A percentile compares a stretch with the other conserved stretches of the same genome.
phyloP scores from a whole-genome alignment of 1,140 invertebrate species.

The Hyphantria cunea region DNA sequence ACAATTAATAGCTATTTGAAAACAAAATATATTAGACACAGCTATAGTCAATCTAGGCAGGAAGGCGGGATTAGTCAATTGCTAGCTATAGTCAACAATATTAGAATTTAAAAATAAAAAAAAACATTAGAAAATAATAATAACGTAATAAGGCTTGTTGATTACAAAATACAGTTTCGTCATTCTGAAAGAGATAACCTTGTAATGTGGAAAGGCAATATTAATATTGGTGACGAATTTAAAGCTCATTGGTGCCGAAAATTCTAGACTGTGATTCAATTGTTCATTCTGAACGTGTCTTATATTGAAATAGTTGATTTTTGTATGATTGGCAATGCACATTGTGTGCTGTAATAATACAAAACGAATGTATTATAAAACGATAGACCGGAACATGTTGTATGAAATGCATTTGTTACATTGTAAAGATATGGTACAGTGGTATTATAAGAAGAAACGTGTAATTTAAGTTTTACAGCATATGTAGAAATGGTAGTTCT shows the following conservation, averaged over 20 bases:
- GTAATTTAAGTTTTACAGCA: constrained; percentile 59
- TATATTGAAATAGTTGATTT: constrained; percentile 80
- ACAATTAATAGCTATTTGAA: constrained; percentile 72
- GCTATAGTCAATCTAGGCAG: constrained; percentile 72
- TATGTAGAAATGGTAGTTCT: constrained; percentile 56
- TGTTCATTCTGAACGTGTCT: constrained; percentile 80
- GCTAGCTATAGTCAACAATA: constrained; percentile 73
- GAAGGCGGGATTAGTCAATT: constrained; percentile 76
- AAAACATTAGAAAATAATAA: constrained; percentile 61
- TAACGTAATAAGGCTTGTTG: constrained; percentile 69
- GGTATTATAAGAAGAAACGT: constrained; percentile 41
- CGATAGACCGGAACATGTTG: constrained; percentile 55
- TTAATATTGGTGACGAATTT: constrained; percentile 71
- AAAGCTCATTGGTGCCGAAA: constrained; percentile 79
- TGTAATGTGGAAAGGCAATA: constrained; percentile 49
- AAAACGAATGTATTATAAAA: constrained; percentile 51
- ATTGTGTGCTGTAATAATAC: constrained; percentile 48
- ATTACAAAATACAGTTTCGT: constrained; percentile 55
- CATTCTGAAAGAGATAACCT: constrained; percentile 44
- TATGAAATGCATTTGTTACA: constrained; percentile 50
- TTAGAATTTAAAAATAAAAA: constrained; percentile 56
- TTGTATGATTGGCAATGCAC: constrained; percentile 75
- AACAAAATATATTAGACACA: constrained; percentile 65
- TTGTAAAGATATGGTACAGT: constrained; percentile 46
- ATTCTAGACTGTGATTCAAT: constrained; percentile 80